Evolutionary conservation across 2,888 invertebrate species (phyloP), one percentile per base, ranked within the genome.

Genomic region (Nudaria mundana): DNA sequence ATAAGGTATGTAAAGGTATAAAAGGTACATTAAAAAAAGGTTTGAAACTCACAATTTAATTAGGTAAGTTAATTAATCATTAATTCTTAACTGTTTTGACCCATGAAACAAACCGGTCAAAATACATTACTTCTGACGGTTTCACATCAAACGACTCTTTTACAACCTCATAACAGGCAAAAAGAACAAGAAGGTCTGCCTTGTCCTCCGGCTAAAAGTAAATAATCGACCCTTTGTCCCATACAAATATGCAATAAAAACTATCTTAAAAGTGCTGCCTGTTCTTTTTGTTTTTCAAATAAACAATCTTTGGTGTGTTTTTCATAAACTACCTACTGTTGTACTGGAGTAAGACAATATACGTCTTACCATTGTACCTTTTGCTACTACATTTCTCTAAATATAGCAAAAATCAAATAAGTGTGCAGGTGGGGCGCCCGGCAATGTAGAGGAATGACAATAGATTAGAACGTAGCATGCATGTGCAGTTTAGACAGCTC

Each of bases 221-320:
- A 69, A 70, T 63, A 71, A 61, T 60, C 56, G 57, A 61, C 63
- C 66, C 62, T 63, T 66, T 63, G 69, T 63, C 54, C 60, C 66
- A 56, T 51, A 47, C 56, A 65, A 65, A 71, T 66, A 63, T 61
- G 59, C 63, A 60, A 69, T 71, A 71, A 71, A 68, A 71, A 61
- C 59, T 58, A 53, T 49, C 43, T 49, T 36, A 44, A 39, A 49
- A 30, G 6, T 52, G 48, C 37, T 48, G 20, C 28, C 51, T 47
- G 51, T 49, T 54, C 44, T 44, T 40, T 51, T 59, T 62, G 47
- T 50, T 52, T 48, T 53, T 37, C 44, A 52, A 56, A 65, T 57
- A 63, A 59, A 65, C 53, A n/a, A 52, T 56, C 56, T 29, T 56
- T 50, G 37, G 54, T 51, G 47, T 40, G 30, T 36, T 31, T 37